Evolutionary conservation across 2,797 vertebrate species (phyloP).

Genomic region (Syngnathus rostellatus): DNA sequence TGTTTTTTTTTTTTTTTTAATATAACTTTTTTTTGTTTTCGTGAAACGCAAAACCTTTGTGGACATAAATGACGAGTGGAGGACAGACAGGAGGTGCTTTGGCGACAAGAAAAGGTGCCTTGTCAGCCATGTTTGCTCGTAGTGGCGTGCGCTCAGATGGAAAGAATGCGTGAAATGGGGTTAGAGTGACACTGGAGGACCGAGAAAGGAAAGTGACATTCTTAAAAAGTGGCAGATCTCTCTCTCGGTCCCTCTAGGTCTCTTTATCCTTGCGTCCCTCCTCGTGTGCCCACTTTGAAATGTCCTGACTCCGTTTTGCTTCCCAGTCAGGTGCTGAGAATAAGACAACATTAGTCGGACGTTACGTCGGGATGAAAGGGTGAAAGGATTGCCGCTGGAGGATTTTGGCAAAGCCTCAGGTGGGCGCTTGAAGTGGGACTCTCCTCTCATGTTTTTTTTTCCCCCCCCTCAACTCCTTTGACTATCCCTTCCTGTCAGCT

Average conservation of each 20-base stretch:
- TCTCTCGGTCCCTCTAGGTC: slow-evolving; percentile 14
- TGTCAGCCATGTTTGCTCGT: slow-evolving; percentile 18
- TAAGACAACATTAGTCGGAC: neutral
- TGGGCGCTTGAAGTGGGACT: slow-evolving; percentile 41
- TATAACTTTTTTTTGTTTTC: neutral
- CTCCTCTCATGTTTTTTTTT: slow-evolving; percentile 16
- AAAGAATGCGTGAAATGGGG: slow-evolving; percentile 44
- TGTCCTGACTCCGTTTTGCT: slow-evolving; percentile 22
- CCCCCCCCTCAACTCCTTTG: neutral
- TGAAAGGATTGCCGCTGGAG: slow-evolving; percentile 44
- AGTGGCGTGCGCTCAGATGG: slow-evolving; percentile 27
- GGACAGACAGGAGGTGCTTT: neutral
- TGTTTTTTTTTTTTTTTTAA: neutral
- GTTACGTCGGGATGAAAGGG: neutral
- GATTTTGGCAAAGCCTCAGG: slow-evolving; percentile 57
- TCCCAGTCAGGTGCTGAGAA: slow-evolving; percentile 28
- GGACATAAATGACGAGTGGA: neutral
- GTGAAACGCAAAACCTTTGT: neutral
- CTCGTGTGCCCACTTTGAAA: slow-evolving; percentile 37
- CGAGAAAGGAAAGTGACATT: slow-evolving; percentile 42
- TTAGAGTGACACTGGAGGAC: slow-evolving; percentile 42
- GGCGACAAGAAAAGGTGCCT: slow-evolving; percentile 7
- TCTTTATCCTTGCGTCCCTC: slow-evolving; percentile 49
- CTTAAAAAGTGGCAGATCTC: slow-evolving; percentile 48
- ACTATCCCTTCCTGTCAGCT: slow-evolving; percentile 14